phyloP scores from a whole-genome alignment of 2,797 vertebrate genomes.

The Pyrrhura leucotis region DNA sequence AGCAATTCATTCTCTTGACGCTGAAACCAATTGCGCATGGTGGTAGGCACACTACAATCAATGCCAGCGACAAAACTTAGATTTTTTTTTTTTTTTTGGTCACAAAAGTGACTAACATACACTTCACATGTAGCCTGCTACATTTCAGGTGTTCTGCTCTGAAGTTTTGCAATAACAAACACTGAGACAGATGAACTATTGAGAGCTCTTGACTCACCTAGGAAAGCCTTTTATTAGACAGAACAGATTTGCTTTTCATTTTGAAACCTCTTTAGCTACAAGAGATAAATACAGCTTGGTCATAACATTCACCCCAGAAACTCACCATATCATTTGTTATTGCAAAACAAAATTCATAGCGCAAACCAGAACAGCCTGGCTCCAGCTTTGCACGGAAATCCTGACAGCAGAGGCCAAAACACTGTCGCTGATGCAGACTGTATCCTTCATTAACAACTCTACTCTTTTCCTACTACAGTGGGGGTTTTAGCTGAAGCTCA shows the following conservation, averaged over 20 bases:
- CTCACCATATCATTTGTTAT: neutral
- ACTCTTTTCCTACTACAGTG: neutral
- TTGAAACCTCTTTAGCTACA: neutral
- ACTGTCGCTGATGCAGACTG: neutral
- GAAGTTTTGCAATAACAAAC: neutral
- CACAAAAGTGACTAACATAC: neutral
- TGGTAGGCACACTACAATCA: neutral
- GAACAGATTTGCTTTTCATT: neutral
- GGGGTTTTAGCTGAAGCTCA: neutral
- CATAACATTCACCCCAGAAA: neutral
- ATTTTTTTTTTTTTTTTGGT: neutral
- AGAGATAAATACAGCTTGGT: neutral
- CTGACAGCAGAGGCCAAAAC: neutral
- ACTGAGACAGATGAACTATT: neutral
- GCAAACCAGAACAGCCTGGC: neutral
- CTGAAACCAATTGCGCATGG: neutral
- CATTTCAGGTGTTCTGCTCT: neutral
- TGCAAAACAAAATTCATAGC: neutral
- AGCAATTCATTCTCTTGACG: neutral
- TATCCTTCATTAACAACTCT: neutral
- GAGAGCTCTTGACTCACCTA: neutral
- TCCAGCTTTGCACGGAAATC: neutral
- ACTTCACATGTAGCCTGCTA: neutral
- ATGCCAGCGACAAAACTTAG: neutral
- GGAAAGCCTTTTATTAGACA: neutral